phyloP scores from a whole-genome alignment of 2,888 invertebrate species.

The Chirona hameri region DNA sequence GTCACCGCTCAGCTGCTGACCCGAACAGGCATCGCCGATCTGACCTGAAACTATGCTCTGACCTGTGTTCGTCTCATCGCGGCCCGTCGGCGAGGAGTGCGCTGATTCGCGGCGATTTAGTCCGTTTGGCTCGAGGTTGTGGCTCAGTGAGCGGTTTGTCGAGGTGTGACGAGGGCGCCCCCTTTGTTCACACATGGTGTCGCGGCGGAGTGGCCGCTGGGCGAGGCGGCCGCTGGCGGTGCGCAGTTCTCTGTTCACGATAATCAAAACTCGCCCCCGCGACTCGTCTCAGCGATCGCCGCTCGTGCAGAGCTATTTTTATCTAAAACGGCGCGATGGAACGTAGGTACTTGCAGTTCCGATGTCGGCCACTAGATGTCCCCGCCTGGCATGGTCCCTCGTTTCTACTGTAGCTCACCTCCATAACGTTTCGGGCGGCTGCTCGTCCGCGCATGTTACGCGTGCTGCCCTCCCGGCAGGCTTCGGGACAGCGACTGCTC shows the following conservation, averaged over 20 bases:
- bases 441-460: background rate
- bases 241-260: background rate
- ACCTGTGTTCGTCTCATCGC: no score
- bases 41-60: no score
- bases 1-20: no score
- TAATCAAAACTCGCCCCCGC: background rate
- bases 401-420: conserved; percentile 4
- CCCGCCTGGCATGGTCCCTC: background rate
- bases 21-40: no score
- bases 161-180: no score
- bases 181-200: no score
- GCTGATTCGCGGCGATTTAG: no score
- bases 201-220: no score
- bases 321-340: background rate
- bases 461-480: background rate
- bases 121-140: no score
- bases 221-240: no score
- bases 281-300: background rate
- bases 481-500: background rate
- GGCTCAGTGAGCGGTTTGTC: no score
- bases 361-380: background rate
- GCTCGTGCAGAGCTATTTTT: background rate
- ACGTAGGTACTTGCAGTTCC: background rate
- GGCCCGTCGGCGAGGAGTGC: no score
- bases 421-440: background rate